Base-by-base conservation (phyloP, 1,140 invertebrate genomes). In the Palaemon carinicauda region DNA sequence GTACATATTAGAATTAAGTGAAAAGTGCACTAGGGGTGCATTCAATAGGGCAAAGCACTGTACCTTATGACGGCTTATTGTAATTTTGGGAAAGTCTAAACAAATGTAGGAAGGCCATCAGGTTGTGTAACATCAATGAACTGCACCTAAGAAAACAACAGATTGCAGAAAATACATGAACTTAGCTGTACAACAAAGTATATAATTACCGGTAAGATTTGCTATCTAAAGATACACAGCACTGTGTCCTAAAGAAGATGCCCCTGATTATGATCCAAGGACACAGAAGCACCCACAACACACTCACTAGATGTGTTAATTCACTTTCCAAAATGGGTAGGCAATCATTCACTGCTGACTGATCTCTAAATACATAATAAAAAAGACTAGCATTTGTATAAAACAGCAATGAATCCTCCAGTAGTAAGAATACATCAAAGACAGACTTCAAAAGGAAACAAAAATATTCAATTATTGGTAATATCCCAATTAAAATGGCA, bases 301-400 rank as follows among this genome's bases (percentile, higher is more conserved):
- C n/a, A 83, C 74, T 80, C 29, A 56, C 33, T 33, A 53, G 78
- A 51, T 27, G 51, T 54, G 77, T 56, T n/a, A 80, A 56, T 80
- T 54, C 29, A 56, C 54, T 80, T 60, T 80, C 29, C 52, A 33
- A 31, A 54, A 54, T 33, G 29, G 17, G 27, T 54, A 60, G 78
- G 33, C 78, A 80, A 80, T 51, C 56, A 54, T 54, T 31, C 78
- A 41, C 56, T 33, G 78, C 53, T 80, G 78, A 60, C 53, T 80
- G 78, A 60, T 54, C 78, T 80, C 29, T 31, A n/a, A 31, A 80
- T 60, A 80, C 29, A 60, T 33, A 80, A 73, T 60, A 82, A 51
- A 56, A 80, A 21, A 86, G 84, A 86, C 84, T 86, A 86, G 84
- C 78, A 80, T 86, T 73, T 29, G 69, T 79, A 79, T 71, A 50